phyloP scores from a whole-genome alignment of 2,888 invertebrate species.

The Podabrus alpinus region DNA sequence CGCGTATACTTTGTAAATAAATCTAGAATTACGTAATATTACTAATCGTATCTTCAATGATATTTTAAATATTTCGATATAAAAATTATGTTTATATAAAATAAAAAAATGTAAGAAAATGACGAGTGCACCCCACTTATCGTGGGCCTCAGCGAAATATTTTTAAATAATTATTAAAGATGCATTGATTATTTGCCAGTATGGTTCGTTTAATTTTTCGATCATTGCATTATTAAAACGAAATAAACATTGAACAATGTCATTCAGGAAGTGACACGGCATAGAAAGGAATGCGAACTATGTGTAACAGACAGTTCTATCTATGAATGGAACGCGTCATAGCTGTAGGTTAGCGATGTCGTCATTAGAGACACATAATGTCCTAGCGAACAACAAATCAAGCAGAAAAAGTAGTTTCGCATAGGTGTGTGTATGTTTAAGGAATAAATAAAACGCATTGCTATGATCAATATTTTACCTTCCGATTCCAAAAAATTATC shows the following conservation, averaged over 20 bases:
- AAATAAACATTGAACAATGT: conserved; percentile 22
- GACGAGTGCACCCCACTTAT: no score
- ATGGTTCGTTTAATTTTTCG: background rate
- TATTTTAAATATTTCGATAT: no score
- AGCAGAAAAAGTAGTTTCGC: background rate
- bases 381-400: background rate
- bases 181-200: background rate
- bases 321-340: conserved; percentile 37
- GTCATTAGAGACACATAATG: conserved; percentile 27
- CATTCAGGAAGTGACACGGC: conserved; percentile 31
- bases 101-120: no score
- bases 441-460: background rate
- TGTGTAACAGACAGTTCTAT: conserved; percentile 27
- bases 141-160: no score
- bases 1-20: no score
- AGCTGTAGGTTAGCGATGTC: conserved; percentile 33
- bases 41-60: no score
- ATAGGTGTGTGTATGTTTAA: no score
- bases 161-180: no score
- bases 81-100: no score
- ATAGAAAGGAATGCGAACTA: conserved; percentile 29
- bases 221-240: background rate
- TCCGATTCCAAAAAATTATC: background rate
- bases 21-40: no score
- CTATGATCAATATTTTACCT: background rate